Percentiles rank a stretch among this genome's conserved stretches.
These are phyloP conservation scores for Pogonophryne albipinna DNA, from an alignment of 2,797 vertebrate species.

Conservation along the genomic window DNA sequence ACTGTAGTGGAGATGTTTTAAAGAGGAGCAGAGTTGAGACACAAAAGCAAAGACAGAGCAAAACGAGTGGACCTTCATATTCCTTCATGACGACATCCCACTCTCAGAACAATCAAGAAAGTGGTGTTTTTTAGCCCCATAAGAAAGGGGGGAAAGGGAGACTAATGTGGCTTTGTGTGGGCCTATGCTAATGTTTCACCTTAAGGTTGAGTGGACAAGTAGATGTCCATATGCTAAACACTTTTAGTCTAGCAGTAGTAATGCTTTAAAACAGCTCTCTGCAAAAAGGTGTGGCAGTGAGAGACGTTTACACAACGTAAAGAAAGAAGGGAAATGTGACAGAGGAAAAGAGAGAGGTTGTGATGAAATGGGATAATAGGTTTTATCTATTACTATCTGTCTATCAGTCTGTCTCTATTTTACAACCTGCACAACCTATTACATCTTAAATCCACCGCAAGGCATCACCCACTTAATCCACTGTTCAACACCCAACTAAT, in stretches of 20 bases:
- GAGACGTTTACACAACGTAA: slow-evolving; percentile 55
- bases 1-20: slow-evolving; percentile 83
- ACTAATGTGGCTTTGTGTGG: slow-evolving; percentile 60
- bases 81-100: slow-evolving; percentile 79
- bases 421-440: slow-evolving; percentile 62
- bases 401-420: slow-evolving; percentile 77
- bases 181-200: slow-evolving; percentile 59
- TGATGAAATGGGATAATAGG: slow-evolving; percentile 56
- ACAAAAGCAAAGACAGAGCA: slow-evolving; percentile 82
- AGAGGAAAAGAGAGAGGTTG: slow-evolving; percentile 45
- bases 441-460: slow-evolving; percentile 52
- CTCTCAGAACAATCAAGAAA: slow-evolving; percentile 69
- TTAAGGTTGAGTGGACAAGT: slow-evolving; percentile 41
- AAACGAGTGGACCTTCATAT: slow-evolving; percentile 78
- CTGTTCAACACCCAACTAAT: slow-evolving; percentile 58
- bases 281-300: slow-evolving; percentile 68
- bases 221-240: slow-evolving; percentile 52
- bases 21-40: slow-evolving; percentile 80
- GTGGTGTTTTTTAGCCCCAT: slow-evolving; percentile 63
- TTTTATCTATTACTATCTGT: slow-evolving; percentile 67
- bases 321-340: slow-evolving; percentile 50
- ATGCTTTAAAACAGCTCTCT: slow-evolving; percentile 50
- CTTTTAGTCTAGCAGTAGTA: slow-evolving; percentile 29
- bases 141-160: slow-evolving; percentile 41
- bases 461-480: slow-evolving; percentile 56